These are phyloP conservation scores for Rissa tridactyla DNA, from an alignment of 2,113 vertebrate species.

Conservation along the genomic window DNA sequence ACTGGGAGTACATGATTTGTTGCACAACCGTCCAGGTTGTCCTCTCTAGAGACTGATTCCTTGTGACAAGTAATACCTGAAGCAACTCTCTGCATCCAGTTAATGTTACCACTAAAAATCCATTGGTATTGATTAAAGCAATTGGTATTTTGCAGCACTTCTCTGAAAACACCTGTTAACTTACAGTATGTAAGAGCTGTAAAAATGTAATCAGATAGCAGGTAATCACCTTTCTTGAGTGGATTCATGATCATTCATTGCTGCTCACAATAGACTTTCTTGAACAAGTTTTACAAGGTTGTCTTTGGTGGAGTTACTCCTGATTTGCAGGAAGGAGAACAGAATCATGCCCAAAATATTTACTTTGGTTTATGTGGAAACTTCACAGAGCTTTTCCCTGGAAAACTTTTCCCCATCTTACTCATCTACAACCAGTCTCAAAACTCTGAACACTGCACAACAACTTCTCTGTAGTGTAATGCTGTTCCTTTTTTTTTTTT, in stretches of 20 bases:
- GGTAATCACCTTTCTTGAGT: background rate
- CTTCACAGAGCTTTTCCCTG: background rate
- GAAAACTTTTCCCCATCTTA: background rate
- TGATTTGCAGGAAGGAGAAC: background rate
- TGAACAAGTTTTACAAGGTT: background rate
- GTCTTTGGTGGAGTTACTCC: background rate
- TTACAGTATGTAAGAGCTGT: background rate
- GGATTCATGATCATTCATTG: background rate
- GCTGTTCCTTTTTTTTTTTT: background rate
- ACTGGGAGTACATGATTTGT: background rate
- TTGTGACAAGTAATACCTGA: background rate
- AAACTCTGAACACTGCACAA: background rate
- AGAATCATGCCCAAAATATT: background rate
- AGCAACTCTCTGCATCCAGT: background rate
- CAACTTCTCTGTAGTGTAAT: background rate
- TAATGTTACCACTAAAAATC: background rate
- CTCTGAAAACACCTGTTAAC: background rate
- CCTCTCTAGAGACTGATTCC: background rate
- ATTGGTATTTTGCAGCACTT: background rate
- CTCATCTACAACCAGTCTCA: background rate
- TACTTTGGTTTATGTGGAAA: background rate
- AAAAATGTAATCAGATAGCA: background rate
- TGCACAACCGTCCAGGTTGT: background rate
- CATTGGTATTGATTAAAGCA: background rate
- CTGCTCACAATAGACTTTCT: background rate